Base-by-base conservation (phyloP, 2,888 invertebrate genomes). In the Drosophila tanythrix region DNA sequence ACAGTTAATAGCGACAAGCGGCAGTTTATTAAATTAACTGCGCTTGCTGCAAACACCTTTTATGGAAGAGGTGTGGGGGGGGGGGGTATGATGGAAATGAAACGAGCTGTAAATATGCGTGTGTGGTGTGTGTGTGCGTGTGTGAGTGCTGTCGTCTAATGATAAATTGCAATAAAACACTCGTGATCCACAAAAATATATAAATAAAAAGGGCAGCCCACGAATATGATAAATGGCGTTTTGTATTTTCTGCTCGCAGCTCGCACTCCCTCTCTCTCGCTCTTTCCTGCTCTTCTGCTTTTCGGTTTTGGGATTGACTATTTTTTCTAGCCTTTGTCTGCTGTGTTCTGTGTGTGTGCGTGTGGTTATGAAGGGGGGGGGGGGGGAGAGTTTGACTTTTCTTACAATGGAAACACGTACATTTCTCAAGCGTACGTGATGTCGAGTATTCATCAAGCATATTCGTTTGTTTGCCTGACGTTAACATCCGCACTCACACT, bases 101-200 rank as follows among this genome's bases (percentile, higher is more conserved):
- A 83, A 74, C 70, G 78, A 74, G 81, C 83, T 71, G 77, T 81
- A 81, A 77, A 83, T 76, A 81, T 88, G 88, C 70, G 72, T 65
- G 69, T 53, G 67, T 46, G 51, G 57, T 50, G 63, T 59, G 56
- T 66, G 55, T 76, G 15, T 46, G 46, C 21, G 21, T 25, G 21
- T 69, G 70, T 58, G 67, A 66, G 70, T 68, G 63, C 73, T 73
- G 73, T 67, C 83, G 76, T 79, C 85, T 83, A 89, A 90, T 91
- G 92, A 91, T 92, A 91, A 91, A 91, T 91, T 91, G 90, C 89
- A 90, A 90, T 92, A 90, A 91, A 91, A 91, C 92, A 89, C 90
- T 91, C 89, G 88, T 91, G 89, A 91, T 89, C 89, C 89, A 74
- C 65, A 62, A 62, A 70, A 68, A 76, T 57, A 60, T 52, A 65